Evolutionary conservation across 2,113 vertebrate species (phyloP), one percentile per base, ranked within the genome.

Genomic region (Strix aluco): DNA sequence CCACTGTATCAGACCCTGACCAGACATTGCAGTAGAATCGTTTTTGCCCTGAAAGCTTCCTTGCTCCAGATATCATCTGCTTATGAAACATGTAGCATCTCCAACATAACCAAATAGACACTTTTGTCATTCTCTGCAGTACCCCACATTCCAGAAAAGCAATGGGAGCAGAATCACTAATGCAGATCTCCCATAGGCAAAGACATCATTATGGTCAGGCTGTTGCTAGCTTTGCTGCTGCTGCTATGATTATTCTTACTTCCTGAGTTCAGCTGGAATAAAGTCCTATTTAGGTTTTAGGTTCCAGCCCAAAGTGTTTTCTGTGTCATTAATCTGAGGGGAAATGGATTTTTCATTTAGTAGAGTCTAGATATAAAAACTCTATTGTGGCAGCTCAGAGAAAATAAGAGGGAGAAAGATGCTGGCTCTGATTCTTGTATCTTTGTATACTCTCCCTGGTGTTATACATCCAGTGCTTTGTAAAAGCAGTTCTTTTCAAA

Each of bases 321-420:
- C 63, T 78, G 40, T 92, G 65, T 78, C 87, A 92, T 94, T 86
- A 95, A 94, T 96, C 47, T 3, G 2, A 75, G 61, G n/a, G 26
- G 32, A 96, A 95, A 90, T 91, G 44, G 62, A 85, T 93, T 95
- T 96, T 97, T 91, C 44, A 80, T 94, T 97, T 95, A 74, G 47
- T 38, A 72, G 36, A 78, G 49, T 86, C 52, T 62, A 75, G 65
- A 85, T 70, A 92, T 78, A 79, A 92, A 92, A 95, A 81, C 44
- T 40, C 38, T 75, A 63, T 61, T 79, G 58, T 72, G 78, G 26
- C 51, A 90, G 59, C 59, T 87, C 70, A 79, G 44, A 75, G 61
- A 79, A 94, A 91, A 82, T 69, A 57, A 96, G 62, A 74, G 62
- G 51, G 30, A 92, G 51, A 82, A 81, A 51, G 51, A 57, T 66